A percentile compares a stretch with the other conserved stretches of the same genome.
Evolutionary conservation across 2,888 invertebrate species (phyloP).

Genomic region (Geophilus truncorum): DNA sequence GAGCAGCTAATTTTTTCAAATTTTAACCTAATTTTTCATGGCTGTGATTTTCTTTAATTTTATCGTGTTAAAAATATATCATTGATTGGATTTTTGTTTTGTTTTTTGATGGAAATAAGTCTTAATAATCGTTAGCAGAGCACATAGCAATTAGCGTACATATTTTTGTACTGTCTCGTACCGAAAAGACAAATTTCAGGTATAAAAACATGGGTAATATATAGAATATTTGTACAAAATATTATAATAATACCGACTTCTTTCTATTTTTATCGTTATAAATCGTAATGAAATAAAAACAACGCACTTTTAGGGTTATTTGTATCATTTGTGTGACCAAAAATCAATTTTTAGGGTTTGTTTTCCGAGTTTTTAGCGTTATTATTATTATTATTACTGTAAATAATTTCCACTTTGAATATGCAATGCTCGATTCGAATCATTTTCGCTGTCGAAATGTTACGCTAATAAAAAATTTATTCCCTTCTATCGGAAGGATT

Average conservation of each 20-base stretch:
- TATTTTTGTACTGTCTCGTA: conserved; percentile 12
- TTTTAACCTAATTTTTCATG: neutral
- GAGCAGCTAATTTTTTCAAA: neutral
- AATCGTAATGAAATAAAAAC: neutral
- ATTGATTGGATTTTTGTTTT: neutral
- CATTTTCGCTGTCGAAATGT: neutral
- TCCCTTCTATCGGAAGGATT: neutral
- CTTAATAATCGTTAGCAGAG: neutral
- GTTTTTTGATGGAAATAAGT: neutral
- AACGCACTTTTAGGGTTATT: neutral
- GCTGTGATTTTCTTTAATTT: neutral
- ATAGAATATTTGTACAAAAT: conserved; percentile 5
- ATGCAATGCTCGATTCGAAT: neutral
- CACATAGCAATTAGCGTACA: neutral
- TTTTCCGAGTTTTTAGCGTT: neutral
- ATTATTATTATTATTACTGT: neutral
- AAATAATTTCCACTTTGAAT: neutral
- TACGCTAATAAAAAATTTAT: conserved; percentile 17
- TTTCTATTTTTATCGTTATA: conserved; percentile 10
- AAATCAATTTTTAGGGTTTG: no score
- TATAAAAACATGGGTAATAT: conserved; percentile 1
- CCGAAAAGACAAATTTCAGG: neutral
- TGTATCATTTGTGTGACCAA: no score
- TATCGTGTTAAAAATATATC: neutral
- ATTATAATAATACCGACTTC: neutral